Percentiles rank a stretch among this genome's conserved stretches.
phyloP scores from a whole-genome alignment of 2,797 vertebrate genomes.

The Acanthurus leucopareius region DNA sequence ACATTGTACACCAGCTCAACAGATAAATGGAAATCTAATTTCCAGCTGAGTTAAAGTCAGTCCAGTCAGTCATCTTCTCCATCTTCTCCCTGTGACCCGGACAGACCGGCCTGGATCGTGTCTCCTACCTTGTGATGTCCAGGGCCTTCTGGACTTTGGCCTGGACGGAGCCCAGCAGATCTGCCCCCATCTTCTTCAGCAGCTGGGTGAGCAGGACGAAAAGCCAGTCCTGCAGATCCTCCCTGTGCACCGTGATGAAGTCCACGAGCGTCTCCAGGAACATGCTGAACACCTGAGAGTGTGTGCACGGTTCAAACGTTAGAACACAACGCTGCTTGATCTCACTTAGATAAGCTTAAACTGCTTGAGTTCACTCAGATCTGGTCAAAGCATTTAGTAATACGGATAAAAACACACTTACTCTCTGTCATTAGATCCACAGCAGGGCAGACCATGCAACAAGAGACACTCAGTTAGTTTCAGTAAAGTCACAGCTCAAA shows the following conservation, averaged over 20 bases:
- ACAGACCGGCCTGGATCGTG: not conserved
- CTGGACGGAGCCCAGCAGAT: conserved; percentile 95
- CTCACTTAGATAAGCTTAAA: not conserved
- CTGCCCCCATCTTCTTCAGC: conserved; percentile 97
- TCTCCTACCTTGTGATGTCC: conserved; percentile 90
- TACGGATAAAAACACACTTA: conserved; percentile 87
- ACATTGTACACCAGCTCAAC: not conserved
- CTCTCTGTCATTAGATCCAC: conserved; percentile 98
- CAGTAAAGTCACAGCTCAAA: conserved; percentile 18
- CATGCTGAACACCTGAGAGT: conserved; percentile 96
- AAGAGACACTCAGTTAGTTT: conserved; percentile 87
- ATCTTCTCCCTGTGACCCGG: not conserved
- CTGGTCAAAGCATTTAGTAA: not conserved
- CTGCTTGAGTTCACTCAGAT: not conserved
- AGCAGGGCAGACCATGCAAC: conserved; percentile 95
- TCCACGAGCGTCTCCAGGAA: conserved; percentile 98
- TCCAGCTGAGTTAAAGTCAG: not conserved
- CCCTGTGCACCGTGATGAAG: conserved; percentile 94
- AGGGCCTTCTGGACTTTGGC: conserved; percentile 94
- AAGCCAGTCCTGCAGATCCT: conserved; percentile 96
- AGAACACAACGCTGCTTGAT: not conserved
- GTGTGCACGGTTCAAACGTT: not conserved
- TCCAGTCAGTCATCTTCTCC: not conserved
- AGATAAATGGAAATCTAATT: not conserved
- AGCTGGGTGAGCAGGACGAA: conserved; percentile 96